Percentiles rank a stretch among this genome's conserved stretches.
Evolutionary conservation across 2,888 invertebrate species (phyloP).

Genomic region (Petrolisthes manimaculis): DNA sequence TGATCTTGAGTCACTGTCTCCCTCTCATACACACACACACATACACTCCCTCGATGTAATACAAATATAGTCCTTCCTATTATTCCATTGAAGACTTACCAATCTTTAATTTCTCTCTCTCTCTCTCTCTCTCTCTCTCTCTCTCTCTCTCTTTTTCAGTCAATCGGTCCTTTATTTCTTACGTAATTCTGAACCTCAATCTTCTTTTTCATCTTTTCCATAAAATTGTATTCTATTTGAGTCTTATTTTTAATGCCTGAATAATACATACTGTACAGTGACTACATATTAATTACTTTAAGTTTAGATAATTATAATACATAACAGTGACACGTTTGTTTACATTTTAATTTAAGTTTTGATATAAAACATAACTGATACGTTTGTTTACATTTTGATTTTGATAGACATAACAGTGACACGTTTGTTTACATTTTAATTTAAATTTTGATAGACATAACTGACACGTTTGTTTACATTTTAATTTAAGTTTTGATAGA

Average conservation of each 20-base stretch:
- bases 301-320: background rate
- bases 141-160: constrained; percentile 1
- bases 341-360: background rate
- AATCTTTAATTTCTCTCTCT: background rate
- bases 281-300: background rate
- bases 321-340: background rate
- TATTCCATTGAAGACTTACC: no score
- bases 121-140: background rate
- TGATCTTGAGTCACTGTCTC: no score
- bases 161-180: no score
- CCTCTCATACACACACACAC: no score
- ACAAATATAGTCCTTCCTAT: no score
- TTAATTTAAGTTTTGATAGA: background rate
- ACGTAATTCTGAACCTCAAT: no score
- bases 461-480: background rate
- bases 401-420: background rate
- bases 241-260: no score
- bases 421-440: background rate
- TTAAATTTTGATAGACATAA: background rate
- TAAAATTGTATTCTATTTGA: no score
- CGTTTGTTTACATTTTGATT: background rate
- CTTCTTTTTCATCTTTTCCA: no score
- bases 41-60: no score
- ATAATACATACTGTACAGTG: no score
- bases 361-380: background rate